phyloP scores from a whole-genome alignment of 2,113 vertebrate genomes.

The Apteryx mantelli region DNA sequence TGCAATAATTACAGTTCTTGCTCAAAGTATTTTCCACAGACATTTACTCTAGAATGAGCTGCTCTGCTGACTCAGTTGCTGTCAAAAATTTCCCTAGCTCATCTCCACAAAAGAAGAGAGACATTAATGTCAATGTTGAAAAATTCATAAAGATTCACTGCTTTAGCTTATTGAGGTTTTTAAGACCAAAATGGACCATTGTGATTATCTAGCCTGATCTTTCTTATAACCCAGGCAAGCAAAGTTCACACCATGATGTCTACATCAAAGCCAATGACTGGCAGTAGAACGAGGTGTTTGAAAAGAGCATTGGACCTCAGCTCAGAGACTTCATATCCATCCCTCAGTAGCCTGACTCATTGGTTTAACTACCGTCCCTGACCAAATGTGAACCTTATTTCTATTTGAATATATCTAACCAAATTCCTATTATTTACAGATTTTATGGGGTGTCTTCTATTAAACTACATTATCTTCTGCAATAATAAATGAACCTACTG shows the following conservation, averaged over 20 bases:
- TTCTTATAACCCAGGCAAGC: background rate
- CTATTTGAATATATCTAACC: background rate
- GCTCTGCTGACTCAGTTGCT: background rate
- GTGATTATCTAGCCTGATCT: background rate
- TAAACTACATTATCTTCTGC: background rate
- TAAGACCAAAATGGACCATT: background rate
- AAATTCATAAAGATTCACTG: background rate
- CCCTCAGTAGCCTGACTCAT: background rate
- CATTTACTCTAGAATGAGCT: background rate
- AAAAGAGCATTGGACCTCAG: background rate
- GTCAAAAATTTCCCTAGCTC: background rate
- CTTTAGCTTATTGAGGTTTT: background rate
- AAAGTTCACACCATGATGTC: background rate
- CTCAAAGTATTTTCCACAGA: background rate
- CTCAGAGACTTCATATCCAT: background rate
- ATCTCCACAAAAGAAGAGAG: background rate
- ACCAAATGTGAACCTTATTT: background rate
- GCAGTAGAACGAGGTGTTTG: background rate
- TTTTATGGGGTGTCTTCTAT: background rate
- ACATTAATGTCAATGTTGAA: background rate
- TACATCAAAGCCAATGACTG: slow-evolving; percentile 15
- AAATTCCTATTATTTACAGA: background rate
- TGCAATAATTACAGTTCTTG: background rate
- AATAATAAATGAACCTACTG: background rate
- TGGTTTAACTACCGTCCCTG: background rate